Evolutionary conservation across 2,888 invertebrate species (phyloP).

Genomic region (Cabera pusaria): DNA sequence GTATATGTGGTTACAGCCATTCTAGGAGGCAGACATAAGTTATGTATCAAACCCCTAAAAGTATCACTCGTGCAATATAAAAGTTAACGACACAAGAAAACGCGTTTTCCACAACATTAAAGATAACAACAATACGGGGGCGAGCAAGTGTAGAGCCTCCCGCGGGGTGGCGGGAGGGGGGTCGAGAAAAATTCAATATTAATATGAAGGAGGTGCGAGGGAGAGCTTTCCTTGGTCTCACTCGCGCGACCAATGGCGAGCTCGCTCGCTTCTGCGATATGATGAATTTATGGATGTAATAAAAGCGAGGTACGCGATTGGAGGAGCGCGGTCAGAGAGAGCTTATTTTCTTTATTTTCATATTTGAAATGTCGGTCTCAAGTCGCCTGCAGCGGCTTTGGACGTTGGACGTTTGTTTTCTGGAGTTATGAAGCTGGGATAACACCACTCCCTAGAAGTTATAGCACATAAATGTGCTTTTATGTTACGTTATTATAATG

Average conservation of each 20-base stretch:
- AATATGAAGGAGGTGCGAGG: conserved; percentile 88
- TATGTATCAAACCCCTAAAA: conserved; percentile 80
- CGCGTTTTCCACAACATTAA: conserved; percentile 84
- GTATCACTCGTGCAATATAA: conserved; percentile 83
- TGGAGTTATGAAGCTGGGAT: conserved; percentile 40
- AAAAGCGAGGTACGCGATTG: conserved; percentile 87
- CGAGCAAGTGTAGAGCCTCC: conserved; percentile 82
- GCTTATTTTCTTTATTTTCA: conserved; percentile 84
- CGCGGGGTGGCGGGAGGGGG: conserved; percentile 79
- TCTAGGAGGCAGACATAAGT: conserved; percentile 55
- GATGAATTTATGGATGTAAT: conserved; percentile 94
- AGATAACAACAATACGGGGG: conserved; percentile 84
- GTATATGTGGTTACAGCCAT: conserved; percentile 6
- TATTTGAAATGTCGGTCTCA: conserved; percentile 76
- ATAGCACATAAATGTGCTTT: too few relatives aligned
- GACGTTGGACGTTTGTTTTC: conserved; percentile 57
- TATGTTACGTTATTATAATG: conserved; percentile 23
- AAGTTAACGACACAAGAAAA: conserved; percentile 84
- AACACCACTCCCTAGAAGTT: conserved; percentile 35
- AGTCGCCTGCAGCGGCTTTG: conserved; percentile 56
- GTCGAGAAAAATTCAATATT: conserved; percentile 91
- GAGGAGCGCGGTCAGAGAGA: conserved; percentile 79
- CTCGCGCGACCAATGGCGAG: conserved; percentile 83
- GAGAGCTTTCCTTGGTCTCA: conserved; percentile 78
- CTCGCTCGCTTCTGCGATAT: conserved; percentile 83